These are phyloP conservation scores for Troides aeacus DNA, from an alignment of 2,888 invertebrate genomes.

Conservation along the genomic window DNA sequence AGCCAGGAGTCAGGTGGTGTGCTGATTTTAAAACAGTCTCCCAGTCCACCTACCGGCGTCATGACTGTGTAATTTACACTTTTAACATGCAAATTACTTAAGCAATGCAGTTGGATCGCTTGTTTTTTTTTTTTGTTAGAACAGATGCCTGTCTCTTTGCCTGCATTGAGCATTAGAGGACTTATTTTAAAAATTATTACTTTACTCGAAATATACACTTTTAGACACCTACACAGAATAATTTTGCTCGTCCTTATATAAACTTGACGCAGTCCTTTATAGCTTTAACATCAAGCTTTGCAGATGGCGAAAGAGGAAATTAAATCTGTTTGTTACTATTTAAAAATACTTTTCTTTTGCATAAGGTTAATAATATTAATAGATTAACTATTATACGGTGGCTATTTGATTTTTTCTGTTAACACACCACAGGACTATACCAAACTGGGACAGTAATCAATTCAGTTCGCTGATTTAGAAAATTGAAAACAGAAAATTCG, in stretches of 20 bases:
- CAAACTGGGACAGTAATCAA: conserved; percentile 40
- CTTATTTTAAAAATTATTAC: no score
- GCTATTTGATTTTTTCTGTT: background rate
- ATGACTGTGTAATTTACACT: conserved; percentile 20
- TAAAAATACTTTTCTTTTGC: no score
- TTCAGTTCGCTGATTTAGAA: conserved; percentile 41
- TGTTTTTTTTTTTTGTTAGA: background rate
- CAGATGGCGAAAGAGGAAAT: no score
- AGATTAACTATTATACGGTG: conserved; percentile 7
- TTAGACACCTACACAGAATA: no score
- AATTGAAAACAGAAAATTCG: conserved; percentile 46
- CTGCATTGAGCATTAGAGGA: no score
- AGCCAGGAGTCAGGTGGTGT: conserved; percentile 23
- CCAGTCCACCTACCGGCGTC: conserved; percentile 12
- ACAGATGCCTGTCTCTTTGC: background rate
- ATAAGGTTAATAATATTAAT: background rate
- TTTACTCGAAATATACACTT: no score
- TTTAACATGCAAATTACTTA: conserved; percentile 25
- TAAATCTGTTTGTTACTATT: no score
- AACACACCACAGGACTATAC: conserved; percentile 4
- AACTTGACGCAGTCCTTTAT: no score
- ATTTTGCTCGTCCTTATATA: no score
- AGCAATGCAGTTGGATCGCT: conserved; percentile 7
- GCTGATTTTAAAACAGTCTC: conserved; percentile 26
- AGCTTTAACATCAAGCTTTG: no score